Evolutionary conservation across 2,888 invertebrate genomes (phyloP).

Genomic region (Drosophila meridiana): DNA sequence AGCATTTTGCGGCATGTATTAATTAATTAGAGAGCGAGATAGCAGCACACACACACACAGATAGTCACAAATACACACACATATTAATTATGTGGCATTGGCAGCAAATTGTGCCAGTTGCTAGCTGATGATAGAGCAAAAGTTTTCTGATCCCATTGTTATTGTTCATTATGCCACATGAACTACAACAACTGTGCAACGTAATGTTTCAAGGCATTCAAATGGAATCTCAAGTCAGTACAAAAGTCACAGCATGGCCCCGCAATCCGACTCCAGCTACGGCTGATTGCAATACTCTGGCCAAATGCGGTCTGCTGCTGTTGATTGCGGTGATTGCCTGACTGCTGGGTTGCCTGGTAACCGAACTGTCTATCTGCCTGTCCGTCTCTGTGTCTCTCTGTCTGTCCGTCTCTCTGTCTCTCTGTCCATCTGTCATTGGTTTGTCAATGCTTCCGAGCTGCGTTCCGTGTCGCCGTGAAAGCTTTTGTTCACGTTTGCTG

Average conservation of each 20-base stretch:
- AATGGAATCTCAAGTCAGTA: slow-evolving; percentile 23
- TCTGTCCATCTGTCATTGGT: slow-evolving; percentile 25
- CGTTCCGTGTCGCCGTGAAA: background rate
- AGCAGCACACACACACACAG: slow-evolving; percentile 23
- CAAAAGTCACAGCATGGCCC: slow-evolving; percentile 16
- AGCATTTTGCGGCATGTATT: slow-evolving; percentile 55
- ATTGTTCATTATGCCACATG: slow-evolving; percentile 36
- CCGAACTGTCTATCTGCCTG: background rate
- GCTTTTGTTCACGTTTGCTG: slow-evolving; percentile 28
- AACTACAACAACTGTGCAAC: slow-evolving; percentile 14
- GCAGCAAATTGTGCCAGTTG: slow-evolving; percentile 42
- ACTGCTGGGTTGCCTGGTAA: slow-evolving; percentile 16
- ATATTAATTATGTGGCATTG: slow-evolving; percentile 51
- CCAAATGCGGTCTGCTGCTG: slow-evolving; percentile 25
- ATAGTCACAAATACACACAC: slow-evolving; percentile 8
- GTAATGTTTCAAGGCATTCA: slow-evolving; percentile 34
- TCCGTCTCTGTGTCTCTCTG: background rate
- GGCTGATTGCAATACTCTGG: slow-evolving; percentile 40
- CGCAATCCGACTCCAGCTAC: background rate
- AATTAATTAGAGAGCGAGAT: slow-evolving; percentile 65
- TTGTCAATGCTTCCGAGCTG: slow-evolving; percentile 41
- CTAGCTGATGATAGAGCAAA: slow-evolving; percentile 31
- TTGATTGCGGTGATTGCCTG: slow-evolving; percentile 31
- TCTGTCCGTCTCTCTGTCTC: background rate
- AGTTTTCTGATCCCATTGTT: slow-evolving; percentile 25